Base-by-base conservation (phyloP, 2,797 vertebrate species). In the Buceros bicornis region DNA sequence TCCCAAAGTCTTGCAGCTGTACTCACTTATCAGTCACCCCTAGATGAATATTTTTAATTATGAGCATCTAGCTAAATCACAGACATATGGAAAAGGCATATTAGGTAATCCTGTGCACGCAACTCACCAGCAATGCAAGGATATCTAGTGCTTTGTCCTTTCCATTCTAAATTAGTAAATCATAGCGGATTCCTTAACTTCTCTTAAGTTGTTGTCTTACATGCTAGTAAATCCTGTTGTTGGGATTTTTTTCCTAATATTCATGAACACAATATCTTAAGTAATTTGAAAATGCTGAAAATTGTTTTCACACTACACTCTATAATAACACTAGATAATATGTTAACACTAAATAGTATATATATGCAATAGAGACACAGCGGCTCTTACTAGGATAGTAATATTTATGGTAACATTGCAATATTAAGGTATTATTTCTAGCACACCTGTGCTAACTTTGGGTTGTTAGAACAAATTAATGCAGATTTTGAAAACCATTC, bases 21-120 rank as follows among this genome's bases (percentile, higher is more conserved):
- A 2, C 26, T 90, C 81, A 60, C 3, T 54, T 57, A 29, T 83
- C 79, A 50, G 45, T 78, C 61, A 90, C 19, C 8, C 61, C 83
- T 35, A 87, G 66, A 81, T 78, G 16, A 93, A 26, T 86, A 78
- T 72, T 90, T 83, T 94, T 61, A 65, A 81, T 90, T 91, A 74
- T 48, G 35, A 91, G 16, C 47, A 78, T 81, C 62, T 96, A 69
- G 20, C 21, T 93, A 93, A 69, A 86, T 78, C 50, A 78, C 8
- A 58, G 35, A 3, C 21, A 37, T 83, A 50, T 16, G 19, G 47
- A 88, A 65, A 83, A 83, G 54, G 42, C 19, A 5, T 74, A 74
- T 53, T 50, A 47, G 18, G 69, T 86, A 42, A 48, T 76, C 54
- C 84, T 94, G 37, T 88, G 56, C 76, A 12, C 12, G 37, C 12